Evolutionary conservation across 1,140 invertebrate species (phyloP).

Genomic region (Drosophila nikananu): DNA sequence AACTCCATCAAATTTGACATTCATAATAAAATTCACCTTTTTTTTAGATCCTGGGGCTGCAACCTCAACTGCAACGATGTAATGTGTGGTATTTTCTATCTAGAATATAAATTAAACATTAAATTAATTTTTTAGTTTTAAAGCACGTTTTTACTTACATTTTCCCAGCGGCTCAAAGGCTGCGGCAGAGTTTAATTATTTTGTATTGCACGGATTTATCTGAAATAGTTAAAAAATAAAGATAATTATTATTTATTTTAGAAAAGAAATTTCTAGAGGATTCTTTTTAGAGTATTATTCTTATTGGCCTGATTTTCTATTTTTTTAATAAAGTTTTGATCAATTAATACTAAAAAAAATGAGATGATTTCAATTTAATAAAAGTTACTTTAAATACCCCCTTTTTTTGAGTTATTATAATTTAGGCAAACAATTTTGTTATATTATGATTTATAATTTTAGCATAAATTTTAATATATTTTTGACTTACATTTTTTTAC

Average conservation of each 20-base stretch:
- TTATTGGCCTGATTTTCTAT: not conserved
- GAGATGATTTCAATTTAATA: not conserved
- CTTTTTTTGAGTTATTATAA: not conserved
- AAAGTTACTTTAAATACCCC: not conserved
- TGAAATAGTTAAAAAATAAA: not conserved
- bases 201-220: constrained; percentile 14
- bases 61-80: not conserved
- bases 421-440: not conserved
- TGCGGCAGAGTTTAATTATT: not conserved
- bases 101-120: not conserved
- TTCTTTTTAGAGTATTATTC: not conserved
- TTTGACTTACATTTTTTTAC: not conserved
- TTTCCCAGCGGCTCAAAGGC: not conserved
- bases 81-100: not conserved
- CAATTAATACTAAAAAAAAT: no score
- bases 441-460: not conserved
- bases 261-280: accelerated
- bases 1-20: not conserved
- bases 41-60: not conserved
- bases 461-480: not conserved
- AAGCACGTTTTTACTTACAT: not conserved
- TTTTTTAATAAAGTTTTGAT: not conserved
- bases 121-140: not conserved
- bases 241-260: not conserved
- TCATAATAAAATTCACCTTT: not conserved